Evolutionary conservation across 2,113 vertebrate species (phyloP).

Genomic region (Epinephelus lanceolatus): DNA sequence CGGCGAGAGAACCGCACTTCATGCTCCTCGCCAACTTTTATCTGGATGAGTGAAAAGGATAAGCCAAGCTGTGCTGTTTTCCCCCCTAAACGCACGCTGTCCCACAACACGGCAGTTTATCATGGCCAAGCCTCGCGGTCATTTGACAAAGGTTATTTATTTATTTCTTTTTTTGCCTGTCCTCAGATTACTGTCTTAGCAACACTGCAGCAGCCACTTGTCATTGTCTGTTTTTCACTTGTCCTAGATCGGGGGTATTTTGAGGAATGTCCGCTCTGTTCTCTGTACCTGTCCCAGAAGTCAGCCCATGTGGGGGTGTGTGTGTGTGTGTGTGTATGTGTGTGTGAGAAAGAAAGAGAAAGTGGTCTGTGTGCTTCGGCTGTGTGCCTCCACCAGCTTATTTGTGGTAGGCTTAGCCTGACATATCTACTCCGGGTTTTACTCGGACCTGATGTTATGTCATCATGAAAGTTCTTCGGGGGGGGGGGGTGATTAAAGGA

Average conservation of each 20-base stretch:
- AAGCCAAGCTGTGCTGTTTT: constrained; percentile 42
- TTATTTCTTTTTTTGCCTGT: constrained; percentile 51
- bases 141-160: constrained; percentile 68
- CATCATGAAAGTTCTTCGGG: constrained; percentile 64
- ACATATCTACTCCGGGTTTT: constrained; percentile 64
- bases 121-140: constrained; percentile 62
- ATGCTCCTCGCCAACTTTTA: constrained; percentile 68
- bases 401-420: constrained; percentile 60
- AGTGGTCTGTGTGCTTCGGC: constrained; percentile 36
- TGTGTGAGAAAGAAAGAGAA: constrained; percentile 42
- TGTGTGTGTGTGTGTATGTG: constrained; percentile 23
- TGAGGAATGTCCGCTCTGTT: constrained; percentile 77
- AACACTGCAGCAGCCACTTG: constrained; percentile 70
- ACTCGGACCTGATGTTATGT: constrained; percentile 71
- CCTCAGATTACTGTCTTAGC: constrained; percentile 71
- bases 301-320: constrained; percentile 49
- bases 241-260: constrained; percentile 80
- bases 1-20: constrained; percentile 63
- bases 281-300: constrained; percentile 71
- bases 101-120: constrained; percentile 55
- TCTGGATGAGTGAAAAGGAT: constrained; percentile 69
- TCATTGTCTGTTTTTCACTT: constrained; percentile 77
- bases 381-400: constrained; percentile 54
- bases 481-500: constrained; percentile 71
- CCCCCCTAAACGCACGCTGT: constrained; percentile 25